Base-by-base conservation (phyloP, 1,140 invertebrate genomes). In the Drosophila kanapiae region DNA sequence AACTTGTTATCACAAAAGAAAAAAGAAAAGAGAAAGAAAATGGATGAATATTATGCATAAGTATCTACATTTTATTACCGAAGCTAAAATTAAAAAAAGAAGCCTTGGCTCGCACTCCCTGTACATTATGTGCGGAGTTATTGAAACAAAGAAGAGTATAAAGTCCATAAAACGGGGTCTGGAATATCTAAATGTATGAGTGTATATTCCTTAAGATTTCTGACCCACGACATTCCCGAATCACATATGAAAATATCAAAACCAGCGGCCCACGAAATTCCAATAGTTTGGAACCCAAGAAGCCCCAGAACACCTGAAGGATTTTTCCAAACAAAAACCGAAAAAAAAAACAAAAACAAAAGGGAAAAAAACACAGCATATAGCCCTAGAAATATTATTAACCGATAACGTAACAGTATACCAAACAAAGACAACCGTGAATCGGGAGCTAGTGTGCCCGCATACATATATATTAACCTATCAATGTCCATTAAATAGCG, bases 31-130 rank as follows among this genome's bases (percentile, higher is more conserved):
- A 7, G 8, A 29, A 0, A 29, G 11, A 6, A 9, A 10, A 9
- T 35, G 14, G 6, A 47, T 43, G 14, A n/a, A 57, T 35, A 51
- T 43, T 67, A 58, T 43, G 37, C 7, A 58, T 61, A 78, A 27
- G 59, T 42, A 76, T 56, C 40, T 63, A 77, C 74, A 45, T 70
- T 60, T 61, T 67, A 33, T 38, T 33, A 37, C 31, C 27, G 31
- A 71, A 57, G 9, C 3, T 23, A 65, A n/a, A 54, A 23, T 42
- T 16, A 38, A 37, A 11, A 14, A 27, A 37, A 11, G 14, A 49
- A 42, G 29, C 29, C 16, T 51, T 23, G 67, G 43, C 58, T 62
- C 60, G 64, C 40, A 37, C 31, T 51, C 45, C 64, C 58, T 49
- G 31, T 48, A 40, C 35, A 75, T 56, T 63, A 31, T 43, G 43